Evolutionary conservation across 1,140 invertebrate genomes (phyloP), one percentile per base, ranked within the genome.

Genomic region (Solen grandis): DNA sequence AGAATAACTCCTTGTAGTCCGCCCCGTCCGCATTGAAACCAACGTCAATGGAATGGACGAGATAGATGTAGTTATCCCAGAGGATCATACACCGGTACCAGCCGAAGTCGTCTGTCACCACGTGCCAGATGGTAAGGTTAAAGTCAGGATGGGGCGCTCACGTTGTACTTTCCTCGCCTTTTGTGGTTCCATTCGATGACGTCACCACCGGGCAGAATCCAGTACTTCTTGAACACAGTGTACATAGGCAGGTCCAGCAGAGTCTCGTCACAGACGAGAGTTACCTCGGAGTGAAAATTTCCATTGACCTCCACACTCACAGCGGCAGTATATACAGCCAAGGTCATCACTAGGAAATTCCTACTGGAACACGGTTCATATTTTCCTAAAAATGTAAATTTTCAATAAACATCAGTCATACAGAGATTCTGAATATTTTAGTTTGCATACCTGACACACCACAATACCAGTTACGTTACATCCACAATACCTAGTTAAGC

Each of bases 61-160:
- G 38, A 29, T 38, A 78, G 13, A 68, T 68, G 27, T 59, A 66
- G 31, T 68, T 54, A 25, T 78, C 75, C 75, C 75, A 78, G 22
- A 68, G 65, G 33, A 78, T 69, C 1, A 78, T 52, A 60, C 75
- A 78, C 33, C 54, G 54, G 22, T 78, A 78, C 46, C 63, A 68
- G 8, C 75, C 75, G 29, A 69, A 78, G 19, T 78, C 75, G 0
- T 68, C 38, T 4, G 52, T 54, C 16, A 27, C 35, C 3, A 78
- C 33, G 35, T 59, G 13, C 33, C 16, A 29, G 46, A 78, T 78
- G 16, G 75, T 69, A 13, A 78, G 33, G 31, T 78, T 78, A 29
- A 59, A 78, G 16, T n/a, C 63, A 5, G 75, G 75, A n/a, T 5
- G 27, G 69, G 2, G 36, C 36, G 8, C 75, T 52, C 16, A 78